phyloP scores from a whole-genome alignment of 2,797 vertebrate species.

The Pelobates cultripes region DNA sequence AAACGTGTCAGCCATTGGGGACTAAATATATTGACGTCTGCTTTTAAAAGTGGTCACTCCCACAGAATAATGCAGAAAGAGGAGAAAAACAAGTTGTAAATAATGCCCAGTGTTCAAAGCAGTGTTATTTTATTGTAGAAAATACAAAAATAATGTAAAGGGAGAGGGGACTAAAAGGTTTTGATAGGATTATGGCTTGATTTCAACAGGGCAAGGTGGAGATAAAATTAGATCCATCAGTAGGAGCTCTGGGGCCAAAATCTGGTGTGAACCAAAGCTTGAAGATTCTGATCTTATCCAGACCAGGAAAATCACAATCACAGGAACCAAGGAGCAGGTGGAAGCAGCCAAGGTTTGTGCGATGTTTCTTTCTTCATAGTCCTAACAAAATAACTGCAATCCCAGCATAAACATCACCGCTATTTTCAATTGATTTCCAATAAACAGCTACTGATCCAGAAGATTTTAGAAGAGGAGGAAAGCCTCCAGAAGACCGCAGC shows the following conservation, averaged over 20 bases:
- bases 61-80: too few species aligned
- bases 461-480: constrained; percentile 76
- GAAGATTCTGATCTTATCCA: constrained; percentile 53
- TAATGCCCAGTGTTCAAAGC: too few species aligned
- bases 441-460: constrained; percentile 54
- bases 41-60: too few species aligned
- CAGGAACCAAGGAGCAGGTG: constrained; percentile 81
- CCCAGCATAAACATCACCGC: background rate
- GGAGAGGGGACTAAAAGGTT: too few species aligned
- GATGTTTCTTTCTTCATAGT: background rate
- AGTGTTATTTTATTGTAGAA: too few species aligned
- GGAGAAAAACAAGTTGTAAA: too few species aligned
- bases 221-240: constrained; percentile 83
- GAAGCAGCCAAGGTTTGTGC: constrained; percentile 80
- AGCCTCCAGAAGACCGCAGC: background rate
- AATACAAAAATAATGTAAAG: too few species aligned
- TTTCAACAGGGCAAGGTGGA: constrained; percentile 80
- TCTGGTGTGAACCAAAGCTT: constrained; percentile 73
- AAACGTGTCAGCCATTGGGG: too few species aligned
- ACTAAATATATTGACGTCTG: too few species aligned
- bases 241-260: constrained; percentile 81
- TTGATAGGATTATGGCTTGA: too few species aligned
- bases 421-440: background rate
- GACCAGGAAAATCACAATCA: constrained; percentile 75
- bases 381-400: background rate